These are phyloP conservation scores for Acanthis flammea DNA, from an alignment of 2,797 vertebrate genomes.

Conservation along the genomic window DNA sequence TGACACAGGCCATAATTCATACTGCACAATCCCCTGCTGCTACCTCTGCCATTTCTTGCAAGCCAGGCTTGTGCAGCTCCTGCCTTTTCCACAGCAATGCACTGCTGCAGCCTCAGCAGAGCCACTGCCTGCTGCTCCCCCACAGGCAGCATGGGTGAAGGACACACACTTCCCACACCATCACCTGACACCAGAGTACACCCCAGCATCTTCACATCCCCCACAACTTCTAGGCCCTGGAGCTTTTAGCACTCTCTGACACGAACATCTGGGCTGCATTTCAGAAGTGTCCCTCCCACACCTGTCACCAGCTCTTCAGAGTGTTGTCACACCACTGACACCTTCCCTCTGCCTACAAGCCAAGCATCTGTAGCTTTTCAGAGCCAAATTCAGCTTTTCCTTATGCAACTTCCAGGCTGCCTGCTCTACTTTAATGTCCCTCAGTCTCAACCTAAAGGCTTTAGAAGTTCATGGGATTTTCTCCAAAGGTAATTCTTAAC, in stretches of 20 bases:
- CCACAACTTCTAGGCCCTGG: neutral
- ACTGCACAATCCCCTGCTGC: neutral
- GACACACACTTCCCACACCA: neutral
- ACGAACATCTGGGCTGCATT: fast-evolving
- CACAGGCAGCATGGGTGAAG: fast-evolving
- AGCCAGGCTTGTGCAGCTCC: neutral
- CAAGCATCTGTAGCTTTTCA: neutral
- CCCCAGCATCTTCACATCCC: neutral
- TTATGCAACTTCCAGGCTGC: neutral
- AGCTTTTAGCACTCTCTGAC: neutral
- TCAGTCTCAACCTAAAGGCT: neutral
- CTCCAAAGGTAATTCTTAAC: neutral
- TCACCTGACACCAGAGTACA: neutral
- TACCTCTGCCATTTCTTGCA: neutral
- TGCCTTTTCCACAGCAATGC: fast-evolving
- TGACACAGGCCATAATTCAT: neutral
- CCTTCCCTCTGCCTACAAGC: neutral
- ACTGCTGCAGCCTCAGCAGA: neutral
- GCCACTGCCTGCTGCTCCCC: fast-evolving
- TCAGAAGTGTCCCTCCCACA: neutral
- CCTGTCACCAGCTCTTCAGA: neutral
- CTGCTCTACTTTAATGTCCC: neutral
- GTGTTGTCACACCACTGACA: neutral
- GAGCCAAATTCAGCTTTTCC: neutral
- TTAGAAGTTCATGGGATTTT: neutral